Evolutionary conservation across 2,113 vertebrate genomes (phyloP).

Genomic region (Lagopus leucura): DNA sequence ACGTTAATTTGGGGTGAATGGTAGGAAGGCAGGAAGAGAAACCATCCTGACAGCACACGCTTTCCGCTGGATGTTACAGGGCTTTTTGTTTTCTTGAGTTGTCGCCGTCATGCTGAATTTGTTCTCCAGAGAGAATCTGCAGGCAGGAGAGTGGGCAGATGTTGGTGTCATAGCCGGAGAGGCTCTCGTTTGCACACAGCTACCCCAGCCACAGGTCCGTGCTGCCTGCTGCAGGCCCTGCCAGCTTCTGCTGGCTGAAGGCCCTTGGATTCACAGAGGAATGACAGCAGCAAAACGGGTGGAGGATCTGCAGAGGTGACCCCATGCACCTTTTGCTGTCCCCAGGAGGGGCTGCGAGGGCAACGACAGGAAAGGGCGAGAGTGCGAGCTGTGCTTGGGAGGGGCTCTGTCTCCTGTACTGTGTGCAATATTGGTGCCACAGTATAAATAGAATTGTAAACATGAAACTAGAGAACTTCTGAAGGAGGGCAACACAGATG

Average conservation of each 20-base stretch:
- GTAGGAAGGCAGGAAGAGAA: conserved; percentile 8
- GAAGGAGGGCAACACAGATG: not conserved
- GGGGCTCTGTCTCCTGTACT: not conserved
- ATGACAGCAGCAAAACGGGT: not conserved
- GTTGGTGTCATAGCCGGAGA: not conserved
- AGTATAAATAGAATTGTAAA: not conserved
- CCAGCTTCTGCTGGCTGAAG: not conserved
- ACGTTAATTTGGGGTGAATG: not conserved
- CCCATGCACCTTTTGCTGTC: rapidly evolving
- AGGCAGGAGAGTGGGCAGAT: not conserved
- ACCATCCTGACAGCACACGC: not conserved
- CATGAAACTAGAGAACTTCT: not conserved
- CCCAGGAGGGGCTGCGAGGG: not conserved
- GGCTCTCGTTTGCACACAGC: not conserved
- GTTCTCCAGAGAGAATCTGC: not conserved
- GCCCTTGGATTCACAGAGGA: not conserved
- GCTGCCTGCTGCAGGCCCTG: not conserved
- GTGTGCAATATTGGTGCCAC: not conserved
- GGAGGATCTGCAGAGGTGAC: not conserved
- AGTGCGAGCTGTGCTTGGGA: not conserved
- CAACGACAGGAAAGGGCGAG: rapidly evolving
- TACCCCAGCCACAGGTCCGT: not conserved
- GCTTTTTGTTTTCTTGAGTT: not conserved
- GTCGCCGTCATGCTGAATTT: not conserved
- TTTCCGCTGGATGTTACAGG: not conserved